Evolutionary conservation across 2,888 invertebrate species (phyloP).

Genomic region (Schizaphis graminum): DNA sequence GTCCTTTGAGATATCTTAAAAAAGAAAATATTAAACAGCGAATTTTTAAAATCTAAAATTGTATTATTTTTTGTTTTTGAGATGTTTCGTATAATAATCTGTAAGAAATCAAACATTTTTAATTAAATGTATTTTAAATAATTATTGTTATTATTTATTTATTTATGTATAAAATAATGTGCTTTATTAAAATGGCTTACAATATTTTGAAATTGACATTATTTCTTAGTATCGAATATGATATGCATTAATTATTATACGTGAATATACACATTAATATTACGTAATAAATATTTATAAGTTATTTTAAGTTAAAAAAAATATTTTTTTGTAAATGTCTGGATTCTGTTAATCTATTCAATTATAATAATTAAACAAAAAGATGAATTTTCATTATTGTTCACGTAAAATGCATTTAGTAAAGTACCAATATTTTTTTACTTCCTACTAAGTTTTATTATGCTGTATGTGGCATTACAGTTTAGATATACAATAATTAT

Average conservation of each 20-base stretch:
- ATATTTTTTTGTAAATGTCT: background rate
- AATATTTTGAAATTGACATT: background rate
- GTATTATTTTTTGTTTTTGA: background rate
- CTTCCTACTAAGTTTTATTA: background rate
- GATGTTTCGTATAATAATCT: background rate
- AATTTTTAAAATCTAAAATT: slow-evolving; percentile 2
- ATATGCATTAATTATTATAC: background rate
- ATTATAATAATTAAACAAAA: background rate
- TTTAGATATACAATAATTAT: background rate
- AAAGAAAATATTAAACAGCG: background rate
- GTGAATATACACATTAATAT: background rate
- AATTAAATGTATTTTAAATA: background rate
- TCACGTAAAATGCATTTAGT: background rate
- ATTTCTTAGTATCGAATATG: background rate
- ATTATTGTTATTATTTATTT: background rate
- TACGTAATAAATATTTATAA: background rate
- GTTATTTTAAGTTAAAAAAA: background rate
- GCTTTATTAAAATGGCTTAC: background rate
- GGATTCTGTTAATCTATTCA: background rate
- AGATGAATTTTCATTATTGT: background rate
- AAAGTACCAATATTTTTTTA: background rate
- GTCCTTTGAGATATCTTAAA: background rate
- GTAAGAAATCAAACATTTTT: background rate
- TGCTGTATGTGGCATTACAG: background rate
- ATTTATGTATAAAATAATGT: background rate